Evolutionary conservation across 2,113 vertebrate genomes (phyloP).

Genomic region (Gallinago undulata): DNA sequence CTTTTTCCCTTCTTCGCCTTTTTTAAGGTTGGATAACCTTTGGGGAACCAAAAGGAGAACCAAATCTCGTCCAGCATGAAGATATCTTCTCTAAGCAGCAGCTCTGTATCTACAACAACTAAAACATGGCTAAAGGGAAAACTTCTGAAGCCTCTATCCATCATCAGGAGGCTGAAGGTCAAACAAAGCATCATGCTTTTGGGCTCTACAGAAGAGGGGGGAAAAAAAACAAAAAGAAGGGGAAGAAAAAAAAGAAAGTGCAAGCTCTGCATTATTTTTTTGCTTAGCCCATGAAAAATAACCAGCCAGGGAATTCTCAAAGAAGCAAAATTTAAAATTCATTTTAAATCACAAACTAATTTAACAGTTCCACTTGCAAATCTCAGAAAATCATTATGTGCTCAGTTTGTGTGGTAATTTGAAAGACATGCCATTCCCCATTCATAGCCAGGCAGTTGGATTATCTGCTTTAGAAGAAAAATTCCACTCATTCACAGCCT

Average conservation of each 20-base stretch:
- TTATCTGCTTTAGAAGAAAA: slow-evolving; percentile 28
- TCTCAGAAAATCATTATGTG: not conserved
- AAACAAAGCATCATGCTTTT: not conserved
- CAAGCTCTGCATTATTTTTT: not conserved
- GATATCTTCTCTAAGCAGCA: not conserved
- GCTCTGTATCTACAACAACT: not conserved
- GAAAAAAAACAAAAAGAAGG: not conserved
- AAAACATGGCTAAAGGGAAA: not conserved
- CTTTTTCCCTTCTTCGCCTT: not conserved
- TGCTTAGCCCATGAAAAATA: not conserved
- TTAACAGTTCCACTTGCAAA: slow-evolving; percentile 4
- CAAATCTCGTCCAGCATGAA: not conserved
- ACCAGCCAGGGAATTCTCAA: not conserved
- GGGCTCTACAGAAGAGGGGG: not conserved
- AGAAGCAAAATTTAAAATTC: not conserved
- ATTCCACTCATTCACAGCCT: slow-evolving; percentile 8
- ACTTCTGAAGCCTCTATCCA: not conserved
- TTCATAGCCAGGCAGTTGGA: not conserved
- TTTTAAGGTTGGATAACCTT: not conserved
- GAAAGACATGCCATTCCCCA: slow-evolving; percentile 1
- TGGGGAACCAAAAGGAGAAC: not conserved
- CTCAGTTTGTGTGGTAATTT: not conserved
- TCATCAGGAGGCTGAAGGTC: not conserved
- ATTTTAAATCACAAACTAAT: slow-evolving; percentile 18
- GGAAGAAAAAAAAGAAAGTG: not conserved